phyloP scores from a whole-genome alignment of 2,113 vertebrate genomes.

The Campylorhamphus procurvoides region DNA sequence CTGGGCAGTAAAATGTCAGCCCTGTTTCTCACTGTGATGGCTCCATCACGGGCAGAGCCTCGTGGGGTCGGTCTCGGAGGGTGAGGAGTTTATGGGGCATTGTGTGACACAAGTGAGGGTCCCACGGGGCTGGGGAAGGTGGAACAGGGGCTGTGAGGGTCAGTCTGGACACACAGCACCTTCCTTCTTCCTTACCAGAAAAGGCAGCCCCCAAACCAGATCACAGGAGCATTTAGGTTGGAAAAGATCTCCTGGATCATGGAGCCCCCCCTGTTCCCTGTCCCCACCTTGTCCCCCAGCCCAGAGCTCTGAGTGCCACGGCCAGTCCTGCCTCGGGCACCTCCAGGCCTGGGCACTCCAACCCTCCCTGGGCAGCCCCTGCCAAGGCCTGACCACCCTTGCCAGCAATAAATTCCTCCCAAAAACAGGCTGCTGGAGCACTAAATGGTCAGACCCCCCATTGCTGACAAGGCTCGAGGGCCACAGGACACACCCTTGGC shows the following conservation, averaged over 20 bases:
- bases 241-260: not conserved
- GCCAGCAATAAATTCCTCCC: not conserved
- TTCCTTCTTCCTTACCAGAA: not conserved
- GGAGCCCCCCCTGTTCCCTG: not conserved
- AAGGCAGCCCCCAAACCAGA: not conserved
- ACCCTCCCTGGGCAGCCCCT: not conserved
- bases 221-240: not conserved
- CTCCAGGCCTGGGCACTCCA: not conserved
- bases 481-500: not conserved
- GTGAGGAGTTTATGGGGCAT: not conserved
- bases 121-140: not conserved
- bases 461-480: rapidly evolving
- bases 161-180: not conserved
- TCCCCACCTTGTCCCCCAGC: not conserved
- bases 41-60: not conserved
- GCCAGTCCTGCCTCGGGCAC: not conserved
- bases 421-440: not conserved
- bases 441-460: rapidly evolving
- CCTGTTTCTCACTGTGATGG: not conserved
- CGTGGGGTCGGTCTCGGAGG: not conserved
- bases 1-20: not conserved
- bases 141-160: not conserved
- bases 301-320: not conserved
- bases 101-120: not conserved
- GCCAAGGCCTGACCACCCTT: rapidly evolving